Base-by-base conservation (phyloP, 2,888 invertebrate genomes). In the Andrena camellia region DNA sequence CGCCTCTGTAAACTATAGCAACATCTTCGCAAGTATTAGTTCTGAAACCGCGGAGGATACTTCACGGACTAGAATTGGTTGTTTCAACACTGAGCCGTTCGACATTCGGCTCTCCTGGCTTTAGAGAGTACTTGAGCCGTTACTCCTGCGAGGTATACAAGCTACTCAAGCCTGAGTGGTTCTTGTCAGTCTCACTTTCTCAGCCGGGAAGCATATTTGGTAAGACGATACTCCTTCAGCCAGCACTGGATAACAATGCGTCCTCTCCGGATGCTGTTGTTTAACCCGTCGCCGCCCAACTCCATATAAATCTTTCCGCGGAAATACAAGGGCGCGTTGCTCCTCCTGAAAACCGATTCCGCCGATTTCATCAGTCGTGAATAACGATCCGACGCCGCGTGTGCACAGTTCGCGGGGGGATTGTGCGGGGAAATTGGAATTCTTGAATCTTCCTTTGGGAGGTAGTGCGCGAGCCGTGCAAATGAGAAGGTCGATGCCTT, bases 61-160 rank as follows among this genome's bases (percentile, higher is more conserved):
- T 87, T 87, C 76, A 87, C 83, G 50, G 87, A 77, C 76, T 87
- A 80, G 83, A 87, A 87, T 87, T 85, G 87, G 87, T 81, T 85
- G 87, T 83, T 85, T 77, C 85, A 87, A 87, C 84, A 78, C 82
- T 73, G 79, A 86, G 78, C 88, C 71, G 84, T 84, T 84, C 86
- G 87, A 80, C 87, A 80, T 86, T 87, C 84, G 88, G 80, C 76
- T 75, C 79, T 82, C 74, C 72, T 50, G 57, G 63, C 80, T 82
- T 79, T 78, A 72, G 83, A 87, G 87, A 62, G 85, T 75, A 78
- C 87, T 87, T 71, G 59, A 87, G 73, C 83, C 85, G 87, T 85
- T 87, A 87, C 85, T 87, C 85, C 75, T 79, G 78, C 80, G 68
- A 72, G 59, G 81, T 87, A 87, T 83, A 86, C 85, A 84, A 84